Evolutionary conservation across 2,797 vertebrate genomes (phyloP).

Genomic region (Anguilla megastoma): DNA sequence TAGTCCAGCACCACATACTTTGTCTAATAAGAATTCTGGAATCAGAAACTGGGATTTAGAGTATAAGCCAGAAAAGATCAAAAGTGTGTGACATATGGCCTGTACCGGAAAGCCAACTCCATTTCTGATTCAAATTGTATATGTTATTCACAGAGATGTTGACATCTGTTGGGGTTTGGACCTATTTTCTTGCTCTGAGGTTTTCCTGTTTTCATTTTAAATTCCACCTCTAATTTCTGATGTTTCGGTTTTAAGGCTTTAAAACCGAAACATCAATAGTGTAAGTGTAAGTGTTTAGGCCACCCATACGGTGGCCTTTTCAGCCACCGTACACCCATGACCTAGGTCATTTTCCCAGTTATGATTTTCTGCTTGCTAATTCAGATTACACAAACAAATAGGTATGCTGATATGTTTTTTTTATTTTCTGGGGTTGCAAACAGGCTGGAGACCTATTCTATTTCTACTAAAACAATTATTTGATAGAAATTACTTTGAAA

Average conservation of each 20-base stretch:
- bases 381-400: neutral
- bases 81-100: neutral
- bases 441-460: neutral
- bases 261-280: neutral
- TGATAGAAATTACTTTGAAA: neutral
- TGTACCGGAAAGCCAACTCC: neutral
- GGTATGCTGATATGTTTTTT: neutral
- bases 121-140: neutral
- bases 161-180: neutral
- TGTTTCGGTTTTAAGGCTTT: neutral
- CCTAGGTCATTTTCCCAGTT: neutral
- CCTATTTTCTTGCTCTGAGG: neutral
- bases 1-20: neutral
- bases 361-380: neutral
- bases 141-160: constrained; percentile 2
- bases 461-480: neutral
- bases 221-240: neutral
- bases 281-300: neutral
- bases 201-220: constrained; percentile 21
- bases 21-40: neutral
- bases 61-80: neutral
- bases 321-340: neutral
- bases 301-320: neutral
- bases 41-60: neutral
- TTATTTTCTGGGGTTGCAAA: neutral